A percentile compares a stretch with the other conserved stretches of the same genome.
These are phyloP conservation scores for Dynastes hyllus DNA, from an alignment of 2,888 invertebrate species.

Conservation along the genomic window DNA sequence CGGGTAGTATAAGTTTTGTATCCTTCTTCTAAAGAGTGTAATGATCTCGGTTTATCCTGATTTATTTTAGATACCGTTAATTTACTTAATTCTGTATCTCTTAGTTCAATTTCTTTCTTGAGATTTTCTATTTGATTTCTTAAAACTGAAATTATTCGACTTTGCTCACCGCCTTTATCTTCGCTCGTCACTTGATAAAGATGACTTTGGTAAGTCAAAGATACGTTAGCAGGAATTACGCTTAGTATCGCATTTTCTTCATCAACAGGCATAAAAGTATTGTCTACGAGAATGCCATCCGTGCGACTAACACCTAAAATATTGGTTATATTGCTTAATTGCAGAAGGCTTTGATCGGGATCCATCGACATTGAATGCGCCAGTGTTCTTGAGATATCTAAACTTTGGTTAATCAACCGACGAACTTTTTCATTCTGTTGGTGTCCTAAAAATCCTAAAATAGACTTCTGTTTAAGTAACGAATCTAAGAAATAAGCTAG, in stretches of 20 bases:
- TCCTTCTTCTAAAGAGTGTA: constrained; percentile 50
- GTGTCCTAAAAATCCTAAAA: constrained; percentile 73
- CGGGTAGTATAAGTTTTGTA: constrained; percentile 37
- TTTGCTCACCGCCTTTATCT: constrained; percentile 55
- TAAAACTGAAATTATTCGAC: constrained; percentile 63
- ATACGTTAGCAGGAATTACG: constrained; percentile 59
- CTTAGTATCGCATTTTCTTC: constrained; percentile 53
- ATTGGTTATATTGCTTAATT: constrained; percentile 72
- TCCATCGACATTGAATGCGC: constrained; percentile 69
- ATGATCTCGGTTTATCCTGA: neutral
- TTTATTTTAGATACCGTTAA: constrained; percentile 50
- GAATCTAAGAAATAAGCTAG: constrained; percentile 79
- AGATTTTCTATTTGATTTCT: constrained; percentile 68
- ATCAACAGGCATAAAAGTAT: constrained; percentile 55
- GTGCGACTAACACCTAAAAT: constrained; percentile 67
- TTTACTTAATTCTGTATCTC: constrained; percentile 67
- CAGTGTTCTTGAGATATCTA: constrained; percentile 73
- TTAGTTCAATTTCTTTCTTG: constrained; percentile 66
- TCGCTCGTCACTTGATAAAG: constrained; percentile 55
- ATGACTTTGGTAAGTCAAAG: constrained; percentile 66
- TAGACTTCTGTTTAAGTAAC: constrained; percentile 76
- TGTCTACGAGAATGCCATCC: constrained; percentile 65
- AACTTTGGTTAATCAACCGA: constrained; percentile 74
- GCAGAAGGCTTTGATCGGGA: constrained; percentile 72
- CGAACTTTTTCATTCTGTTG: constrained; percentile 73